These are phyloP conservation scores for Cherax quadricarinatus DNA, from an alignment of 1,140 invertebrate genomes.

Conservation along the genomic window DNA sequence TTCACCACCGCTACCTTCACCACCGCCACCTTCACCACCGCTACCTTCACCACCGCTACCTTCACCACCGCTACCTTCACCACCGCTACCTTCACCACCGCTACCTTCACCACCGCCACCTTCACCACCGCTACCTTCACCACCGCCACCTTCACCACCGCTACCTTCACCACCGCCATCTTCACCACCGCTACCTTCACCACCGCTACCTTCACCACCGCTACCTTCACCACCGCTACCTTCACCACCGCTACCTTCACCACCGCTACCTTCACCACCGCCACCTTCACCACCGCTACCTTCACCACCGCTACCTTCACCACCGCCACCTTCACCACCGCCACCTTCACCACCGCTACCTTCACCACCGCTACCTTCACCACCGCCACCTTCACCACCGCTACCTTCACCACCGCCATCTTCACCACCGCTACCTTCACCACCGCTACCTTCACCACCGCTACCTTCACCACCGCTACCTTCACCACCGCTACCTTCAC, in stretches of 20 bases:
- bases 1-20: background rate
- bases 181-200: no score
- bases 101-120: background rate
- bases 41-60: conserved; percentile 7
- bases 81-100: background rate
- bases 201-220: background rate
- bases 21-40: background rate
- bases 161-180: conserved; percentile 7
- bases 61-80: no score
- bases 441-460: background rate
- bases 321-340: background rate
- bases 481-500: background rate
- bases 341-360: conserved; percentile 7
- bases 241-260: background rate
- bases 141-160: background rate
- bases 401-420: conserved; percentile 7
- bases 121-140: background rate
- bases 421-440: no score
- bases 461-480: conserved; percentile 1
- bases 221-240: conserved; percentile 1
- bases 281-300: conserved; percentile 7
- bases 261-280: background rate
- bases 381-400: background rate
- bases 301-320: background rate
- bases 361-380: background rate